Evolutionary conservation across 2,113 vertebrate species (phyloP), one percentile per base, ranked within the genome.

Genomic region (Sinocyclocheilus anshuiensis): DNA sequence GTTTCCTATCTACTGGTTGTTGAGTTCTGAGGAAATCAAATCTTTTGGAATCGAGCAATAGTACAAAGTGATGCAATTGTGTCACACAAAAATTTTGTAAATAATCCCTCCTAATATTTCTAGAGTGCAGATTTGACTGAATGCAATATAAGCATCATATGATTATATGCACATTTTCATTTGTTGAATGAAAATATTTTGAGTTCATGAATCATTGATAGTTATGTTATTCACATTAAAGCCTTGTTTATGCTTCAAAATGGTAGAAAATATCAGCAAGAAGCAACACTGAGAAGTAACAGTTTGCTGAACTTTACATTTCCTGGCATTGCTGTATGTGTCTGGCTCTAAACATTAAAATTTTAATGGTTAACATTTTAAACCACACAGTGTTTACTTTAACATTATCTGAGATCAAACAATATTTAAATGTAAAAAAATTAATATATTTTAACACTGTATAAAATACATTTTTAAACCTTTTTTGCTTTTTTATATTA

Each of bases 11-110:
- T 2, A 4, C n/a, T 77, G 53, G 11, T 69, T 48, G 48, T 26
- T 24, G 75, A 42, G 76, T 75, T 65, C 12, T 53, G 63, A 61
- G 15, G 57, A 69, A 55, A 36, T 50, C 42, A 86, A 83, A 45
- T 79, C 42, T 57, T 20, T 33, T 33, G n/a, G 77, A 79, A 61
- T 22, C 15, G 16, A 18, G 42, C 57, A 59, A 57, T 7, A 77
- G 16, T 20, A 79, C 3, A 1, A 61, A 79, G 7, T 39, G 53
- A 79, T 39, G 6, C 50, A 79, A 29, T 9, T 72, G n/a, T n/a
- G n/a, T n/a, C n/a, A n/a, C n/a, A n/a, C n/a, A n/a, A n/a, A 16
- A 33, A 72, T 39, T 72, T 63, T 0, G n/a, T 63, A 26, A 63
- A 63, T 63, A 63, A 26, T 63, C 61, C 11, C 12, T 13, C 22